phyloP scores from a whole-genome alignment of 2,888 invertebrate genomes.

The Eristalinus sepulchralis region DNA sequence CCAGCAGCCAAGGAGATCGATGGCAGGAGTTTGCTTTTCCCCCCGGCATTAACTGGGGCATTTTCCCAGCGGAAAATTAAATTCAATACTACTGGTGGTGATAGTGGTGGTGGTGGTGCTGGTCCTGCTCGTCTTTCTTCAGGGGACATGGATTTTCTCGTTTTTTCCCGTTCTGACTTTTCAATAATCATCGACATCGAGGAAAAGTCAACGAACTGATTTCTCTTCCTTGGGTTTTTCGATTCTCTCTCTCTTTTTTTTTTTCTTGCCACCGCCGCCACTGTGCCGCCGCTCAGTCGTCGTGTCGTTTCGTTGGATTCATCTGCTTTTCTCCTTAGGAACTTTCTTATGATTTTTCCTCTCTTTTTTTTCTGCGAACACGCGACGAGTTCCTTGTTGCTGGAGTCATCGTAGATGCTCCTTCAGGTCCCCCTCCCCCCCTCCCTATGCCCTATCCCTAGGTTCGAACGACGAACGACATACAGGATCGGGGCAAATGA shows the following conservation, averaged over 20 bases:
- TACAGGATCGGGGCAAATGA: neutral
- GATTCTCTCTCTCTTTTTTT: neutral
- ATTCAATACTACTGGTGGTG: conserved; percentile 29
- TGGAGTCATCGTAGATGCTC: neutral
- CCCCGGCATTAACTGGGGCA: conserved; percentile 53
- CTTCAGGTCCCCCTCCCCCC: neutral
- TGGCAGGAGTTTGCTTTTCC: neutral
- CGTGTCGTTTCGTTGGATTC: neutral
- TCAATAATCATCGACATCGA: conserved; percentile 57
- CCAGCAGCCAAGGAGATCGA: neutral
- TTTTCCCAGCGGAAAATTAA: conserved; percentile 50
- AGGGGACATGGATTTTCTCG: conserved; percentile 25
- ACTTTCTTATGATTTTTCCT: conserved; percentile 10
- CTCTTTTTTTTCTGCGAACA: neutral
- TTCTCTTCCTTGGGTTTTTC: neutral
- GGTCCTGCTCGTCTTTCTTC: conserved; percentile 7
- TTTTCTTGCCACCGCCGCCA: neutral
- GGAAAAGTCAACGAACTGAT: conserved; percentile 53
- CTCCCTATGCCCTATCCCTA: too few species aligned
- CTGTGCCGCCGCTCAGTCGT: neutral
- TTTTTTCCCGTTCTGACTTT: conserved; percentile 23
- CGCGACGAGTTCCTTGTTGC: neutral
- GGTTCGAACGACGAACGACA: neutral
- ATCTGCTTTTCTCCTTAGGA: neutral
- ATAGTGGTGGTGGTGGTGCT: neutral